Evolutionary conservation across 2,888 invertebrate species (phyloP).

Genomic region (Lasioglossum vierecki): DNA sequence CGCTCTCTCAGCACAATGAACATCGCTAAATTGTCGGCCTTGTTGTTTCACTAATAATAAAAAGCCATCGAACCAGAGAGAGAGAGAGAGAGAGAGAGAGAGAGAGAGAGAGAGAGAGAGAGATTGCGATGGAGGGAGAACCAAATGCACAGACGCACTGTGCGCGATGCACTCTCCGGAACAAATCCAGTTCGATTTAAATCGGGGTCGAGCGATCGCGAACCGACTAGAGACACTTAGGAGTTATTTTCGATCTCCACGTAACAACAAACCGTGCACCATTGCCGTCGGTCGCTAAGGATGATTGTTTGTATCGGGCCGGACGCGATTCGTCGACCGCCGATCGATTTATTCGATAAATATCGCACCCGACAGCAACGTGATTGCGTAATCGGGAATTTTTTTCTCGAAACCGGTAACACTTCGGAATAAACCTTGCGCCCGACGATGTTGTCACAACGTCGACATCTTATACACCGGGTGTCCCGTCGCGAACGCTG

Average conservation of each 20-base stretch:
- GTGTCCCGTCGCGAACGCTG: background rate
- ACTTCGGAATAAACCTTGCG: background rate
- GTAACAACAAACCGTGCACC: background rate
- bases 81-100: too few relatives aligned
- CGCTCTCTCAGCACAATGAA: background rate
- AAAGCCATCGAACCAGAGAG: background rate
- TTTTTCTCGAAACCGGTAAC: background rate
- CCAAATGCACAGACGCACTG: background rate
- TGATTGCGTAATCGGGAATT: background rate
- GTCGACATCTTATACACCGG: background rate
- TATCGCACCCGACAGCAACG: background rate
- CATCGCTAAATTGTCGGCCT: background rate
- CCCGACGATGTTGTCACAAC: background rate
- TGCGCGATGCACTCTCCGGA: background rate
- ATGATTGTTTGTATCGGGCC: background rate
- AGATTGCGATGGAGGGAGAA: background rate
- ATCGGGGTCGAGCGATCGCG: slow-evolving; percentile 56
- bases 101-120: too few relatives aligned
- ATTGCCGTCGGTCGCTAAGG: background rate
- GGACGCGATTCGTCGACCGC: background rate
- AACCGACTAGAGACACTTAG: slow-evolving; percentile 6
- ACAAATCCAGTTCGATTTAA: slow-evolving; percentile 46
- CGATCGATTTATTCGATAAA: slow-evolving; percentile 2
- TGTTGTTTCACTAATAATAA: slow-evolving; percentile 1
- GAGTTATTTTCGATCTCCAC: background rate